A percentile compares a stretch with the other conserved stretches of the same genome.
Evolutionary conservation across 2,113 vertebrate species (phyloP).

Genomic region (Calyptomena viridis): DNA sequence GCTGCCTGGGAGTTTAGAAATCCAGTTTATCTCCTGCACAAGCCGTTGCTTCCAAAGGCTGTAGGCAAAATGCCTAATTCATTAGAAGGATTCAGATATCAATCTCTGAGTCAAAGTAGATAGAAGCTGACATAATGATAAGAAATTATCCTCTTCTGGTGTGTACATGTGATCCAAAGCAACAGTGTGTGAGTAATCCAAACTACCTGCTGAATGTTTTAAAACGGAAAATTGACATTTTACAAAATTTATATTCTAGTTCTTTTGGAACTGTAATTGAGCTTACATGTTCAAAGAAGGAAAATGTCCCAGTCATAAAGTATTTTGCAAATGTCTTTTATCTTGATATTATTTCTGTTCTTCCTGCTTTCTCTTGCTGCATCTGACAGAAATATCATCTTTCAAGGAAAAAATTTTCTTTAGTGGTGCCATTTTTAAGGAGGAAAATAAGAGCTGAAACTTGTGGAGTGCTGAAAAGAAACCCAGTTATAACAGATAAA

Average conservation of each 20-base stretch:
- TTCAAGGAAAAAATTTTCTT: neutral
- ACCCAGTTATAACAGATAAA: neutral
- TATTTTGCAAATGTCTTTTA: neutral
- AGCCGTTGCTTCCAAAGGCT: neutral
- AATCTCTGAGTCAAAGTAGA: conserved; percentile 24
- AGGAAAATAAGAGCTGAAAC: neutral
- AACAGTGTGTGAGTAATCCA: neutral
- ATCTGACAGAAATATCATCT: neutral
- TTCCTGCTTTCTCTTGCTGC: neutral
- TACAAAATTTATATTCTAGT: neutral
- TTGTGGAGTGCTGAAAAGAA: neutral
- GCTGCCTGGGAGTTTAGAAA: neutral
- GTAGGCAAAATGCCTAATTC: conserved; percentile 4
- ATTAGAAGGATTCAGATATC: neutral
- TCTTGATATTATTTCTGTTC: neutral
- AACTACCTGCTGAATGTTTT: neutral
- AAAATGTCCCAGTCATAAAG: neutral
- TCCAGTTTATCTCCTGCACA: neutral
- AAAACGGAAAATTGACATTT: conserved; percentile 29
- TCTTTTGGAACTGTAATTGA: neutral
- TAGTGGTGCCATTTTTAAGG: neutral
- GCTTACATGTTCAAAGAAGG: neutral
- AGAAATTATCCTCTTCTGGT: neutral
- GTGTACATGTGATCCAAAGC: neutral
- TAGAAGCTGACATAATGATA: conserved; percentile 4